These are phyloP conservation scores for Palythoa heliodiscus DNA, from an alignment of 92 coral and sea anemone species.

Conservation along the genomic window DNA sequence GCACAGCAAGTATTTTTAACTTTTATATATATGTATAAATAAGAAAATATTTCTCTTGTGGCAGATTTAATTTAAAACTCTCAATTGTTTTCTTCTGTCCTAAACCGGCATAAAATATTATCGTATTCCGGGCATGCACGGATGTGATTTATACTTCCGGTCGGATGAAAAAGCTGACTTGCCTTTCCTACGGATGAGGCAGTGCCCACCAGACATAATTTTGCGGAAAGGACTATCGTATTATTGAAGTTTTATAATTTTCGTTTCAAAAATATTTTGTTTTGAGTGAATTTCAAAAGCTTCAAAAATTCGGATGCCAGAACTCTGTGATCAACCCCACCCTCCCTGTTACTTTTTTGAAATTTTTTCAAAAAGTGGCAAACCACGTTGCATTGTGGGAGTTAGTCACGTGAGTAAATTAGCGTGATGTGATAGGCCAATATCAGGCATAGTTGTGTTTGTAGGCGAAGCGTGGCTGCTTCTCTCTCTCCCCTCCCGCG, in stretches of 20 bases:
- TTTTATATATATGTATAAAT: not conserved
- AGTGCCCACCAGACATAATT: not conserved
- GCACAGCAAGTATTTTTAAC: not conserved
- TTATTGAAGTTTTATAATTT: not conserved
- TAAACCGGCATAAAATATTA: not conserved
- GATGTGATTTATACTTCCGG: not conserved
- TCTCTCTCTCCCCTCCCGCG: constrained; percentile 88
- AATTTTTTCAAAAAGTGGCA: constrained; percentile 23
- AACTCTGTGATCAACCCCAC: no score
- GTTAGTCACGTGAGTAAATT: constrained; percentile 52
- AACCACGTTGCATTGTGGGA: constrained; percentile 44
- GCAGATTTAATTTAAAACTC: not conserved
- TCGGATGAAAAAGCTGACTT: constrained; percentile 13
- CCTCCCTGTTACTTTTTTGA: not conserved
- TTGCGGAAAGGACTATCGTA: not conserved
- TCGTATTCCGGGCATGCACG: not conserved
- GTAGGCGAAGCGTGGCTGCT: constrained; percentile 65
- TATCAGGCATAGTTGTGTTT: constrained; percentile 2
- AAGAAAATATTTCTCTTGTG: not conserved
- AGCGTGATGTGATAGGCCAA: constrained; percentile 48
- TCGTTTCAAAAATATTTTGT: not conserved
- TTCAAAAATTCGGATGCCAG: constrained; percentile 7
- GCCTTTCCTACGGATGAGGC: not conserved
- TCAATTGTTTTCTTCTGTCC: not conserved
- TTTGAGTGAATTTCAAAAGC: not conserved